These are phyloP conservation scores for Hirtodrosophila confusa DNA, from an alignment of 2,888 invertebrate species.

Conservation along the genomic window DNA sequence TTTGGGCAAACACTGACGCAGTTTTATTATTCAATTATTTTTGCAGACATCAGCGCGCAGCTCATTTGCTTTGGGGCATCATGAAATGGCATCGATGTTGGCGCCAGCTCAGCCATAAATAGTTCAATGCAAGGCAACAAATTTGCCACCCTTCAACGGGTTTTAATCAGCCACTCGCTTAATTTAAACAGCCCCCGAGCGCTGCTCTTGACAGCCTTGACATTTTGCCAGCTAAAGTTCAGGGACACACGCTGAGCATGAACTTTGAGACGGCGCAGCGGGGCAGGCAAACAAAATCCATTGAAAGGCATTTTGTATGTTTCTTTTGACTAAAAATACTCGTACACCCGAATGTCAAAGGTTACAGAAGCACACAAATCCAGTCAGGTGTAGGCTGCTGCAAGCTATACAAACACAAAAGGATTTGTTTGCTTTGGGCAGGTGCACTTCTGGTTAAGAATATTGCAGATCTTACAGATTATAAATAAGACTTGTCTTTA, in stretches of 20 bases:
- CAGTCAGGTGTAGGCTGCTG: conserved; percentile 2
- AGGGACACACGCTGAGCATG: conserved; percentile 25
- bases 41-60: conserved; percentile 32
- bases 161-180: conserved; percentile 18
- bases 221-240: conserved; percentile 42
- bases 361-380: conserved; percentile 29
- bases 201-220: conserved; percentile 37
- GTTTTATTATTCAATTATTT: conserved; percentile 57
- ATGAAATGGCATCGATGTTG: conserved; percentile 19
- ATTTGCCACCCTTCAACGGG: conserved; percentile 5
- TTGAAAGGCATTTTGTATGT: conserved; percentile 28
- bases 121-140: conserved; percentile 30
- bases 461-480: too few species aligned
- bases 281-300: conserved; percentile 20
- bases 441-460: too few species aligned
- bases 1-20: conserved; percentile 39
- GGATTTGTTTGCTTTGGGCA: neutral
- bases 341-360: conserved; percentile 29
- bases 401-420: neutral
- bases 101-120: conserved; percentile 52
- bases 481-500: too few species aligned
- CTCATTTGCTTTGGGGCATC: conserved; percentile 21
- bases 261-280: neutral
- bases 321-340: conserved; percentile 14
- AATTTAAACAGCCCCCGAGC: conserved; percentile 16